Evolutionary conservation across 2,113 vertebrate species (phyloP), one percentile per base, ranked within the genome.

Genomic region (Equus przewalskii): DNA sequence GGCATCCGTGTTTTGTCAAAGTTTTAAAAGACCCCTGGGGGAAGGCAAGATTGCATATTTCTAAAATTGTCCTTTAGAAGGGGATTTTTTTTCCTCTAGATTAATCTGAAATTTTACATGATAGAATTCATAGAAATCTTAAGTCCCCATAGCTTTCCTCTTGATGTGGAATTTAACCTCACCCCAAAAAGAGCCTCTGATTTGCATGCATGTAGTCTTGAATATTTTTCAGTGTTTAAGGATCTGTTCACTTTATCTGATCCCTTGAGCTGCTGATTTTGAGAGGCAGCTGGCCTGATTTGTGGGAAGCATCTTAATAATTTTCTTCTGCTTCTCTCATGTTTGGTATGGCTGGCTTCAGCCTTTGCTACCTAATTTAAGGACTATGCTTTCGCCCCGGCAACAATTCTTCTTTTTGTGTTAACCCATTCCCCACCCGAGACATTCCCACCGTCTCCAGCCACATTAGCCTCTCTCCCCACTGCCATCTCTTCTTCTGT

Each of bases 41-140:
- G 51, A 60, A 91, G 67, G 44, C 72, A 54, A 54, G 67, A 33
- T 65, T 24, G 54, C 60, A 78, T 78, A 30, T 76, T 95, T 92
- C 13, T 58, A 75, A 91, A 89, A 67, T 70, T 62, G 21, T 92
- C 90, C 49, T 46, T 90, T 49, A 76, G 46, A 28, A 82, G 49
- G 3, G 6, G 18, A 26, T 19, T 56, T 80, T 62, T 70, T 19
- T 54, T 28, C 2, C 33, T 65, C 8, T 54, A 70, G 60, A 73
- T 94, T 84, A 73, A 81, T 88, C 46, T 81, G 60, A 79, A 90
- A 84, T 73, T 78, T 89, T 89, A 51, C 3, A 60, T n/a, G 22
- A 49, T 30, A 64, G 51, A 14, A 22, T 82, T 78, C 36, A 33
- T 69, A 82, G 22, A 80, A 36, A 44, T 46, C 19, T 72, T 7